phyloP scores from a whole-genome alignment of 1,140 invertebrate genomes.

The Drosophila littoralis region DNA sequence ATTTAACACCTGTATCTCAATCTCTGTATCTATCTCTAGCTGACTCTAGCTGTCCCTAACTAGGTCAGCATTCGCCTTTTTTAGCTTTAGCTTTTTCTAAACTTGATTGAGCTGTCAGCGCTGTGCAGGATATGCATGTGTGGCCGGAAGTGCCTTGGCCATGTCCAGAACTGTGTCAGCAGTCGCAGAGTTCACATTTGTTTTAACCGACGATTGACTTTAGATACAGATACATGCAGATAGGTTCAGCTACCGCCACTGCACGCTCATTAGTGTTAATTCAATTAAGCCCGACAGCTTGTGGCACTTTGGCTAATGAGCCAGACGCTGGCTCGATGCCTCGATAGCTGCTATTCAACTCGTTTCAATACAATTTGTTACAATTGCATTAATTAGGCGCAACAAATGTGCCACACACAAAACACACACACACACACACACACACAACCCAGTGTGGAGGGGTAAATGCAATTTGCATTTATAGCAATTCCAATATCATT shows the following conservation, averaged over 20 bases:
- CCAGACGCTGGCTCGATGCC: conserved; percentile 25
- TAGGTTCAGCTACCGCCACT: conserved; percentile 4
- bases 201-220: conserved; percentile 7
- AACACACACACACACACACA: not conserved
- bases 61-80: conserved; percentile 26
- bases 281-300: conserved; percentile 66
- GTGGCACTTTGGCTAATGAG: conserved; percentile 77
- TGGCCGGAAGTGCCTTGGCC: conserved; percentile 16
- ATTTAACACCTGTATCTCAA: conserved; percentile 28
- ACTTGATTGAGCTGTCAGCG: conserved; percentile 38
- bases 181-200: conserved; percentile 19
- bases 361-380: conserved; percentile 58
- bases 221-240: conserved; percentile 4
- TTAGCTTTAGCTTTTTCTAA: conserved; percentile 18
- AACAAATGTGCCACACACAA: conserved; percentile 20
- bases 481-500: conserved; percentile 4
- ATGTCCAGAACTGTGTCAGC: conserved; percentile 36
- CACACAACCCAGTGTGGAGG: too few species aligned
- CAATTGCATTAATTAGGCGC: conserved; percentile 76
- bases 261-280: conserved; percentile 73
- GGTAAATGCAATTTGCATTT: conserved; percentile 14
- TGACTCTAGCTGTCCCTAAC: conserved; percentile 13
- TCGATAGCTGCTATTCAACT: conserved; percentile 51
- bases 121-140: conserved; percentile 20
- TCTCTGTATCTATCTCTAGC: not conserved